Evolutionary conservation across 2,113 vertebrate species (phyloP).

Genomic region (Nothoprocta pentlandii): DNA sequence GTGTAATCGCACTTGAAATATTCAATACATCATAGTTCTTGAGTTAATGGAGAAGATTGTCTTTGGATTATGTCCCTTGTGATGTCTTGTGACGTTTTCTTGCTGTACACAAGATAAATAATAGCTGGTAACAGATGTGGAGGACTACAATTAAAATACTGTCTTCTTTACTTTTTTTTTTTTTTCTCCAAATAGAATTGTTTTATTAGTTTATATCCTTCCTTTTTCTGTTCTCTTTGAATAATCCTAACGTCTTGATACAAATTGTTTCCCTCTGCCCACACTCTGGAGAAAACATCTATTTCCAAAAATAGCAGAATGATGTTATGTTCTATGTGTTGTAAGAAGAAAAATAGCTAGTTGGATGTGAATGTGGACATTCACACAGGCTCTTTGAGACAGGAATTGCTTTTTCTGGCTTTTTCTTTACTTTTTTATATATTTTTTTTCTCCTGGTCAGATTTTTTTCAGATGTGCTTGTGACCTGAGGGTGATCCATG

Average conservation of each 20-base stretch:
- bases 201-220: background rate
- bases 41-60: constrained; percentile 6
- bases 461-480: background rate
- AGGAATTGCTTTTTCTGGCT: background rate
- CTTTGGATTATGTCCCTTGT: background rate
- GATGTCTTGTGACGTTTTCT: background rate
- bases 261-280: constrained; percentile 7
- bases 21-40: background rate
- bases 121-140: background rate
- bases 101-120: constrained; percentile 4
- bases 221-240: background rate
- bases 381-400: background rate
- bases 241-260: background rate
- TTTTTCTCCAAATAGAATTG: background rate
- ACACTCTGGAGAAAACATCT: background rate
- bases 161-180: background rate
- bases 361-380: background rate
- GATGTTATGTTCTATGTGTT: background rate
- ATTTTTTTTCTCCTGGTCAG: background rate
- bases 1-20: background rate
- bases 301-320: background rate
- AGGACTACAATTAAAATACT: background rate
- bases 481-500: background rate
- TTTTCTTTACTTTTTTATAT: background rate
- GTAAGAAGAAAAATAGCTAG: background rate